Evolutionary conservation across 2,797 vertebrate genomes (phyloP).

Genomic region (Acestrorhynchus altus): DNA sequence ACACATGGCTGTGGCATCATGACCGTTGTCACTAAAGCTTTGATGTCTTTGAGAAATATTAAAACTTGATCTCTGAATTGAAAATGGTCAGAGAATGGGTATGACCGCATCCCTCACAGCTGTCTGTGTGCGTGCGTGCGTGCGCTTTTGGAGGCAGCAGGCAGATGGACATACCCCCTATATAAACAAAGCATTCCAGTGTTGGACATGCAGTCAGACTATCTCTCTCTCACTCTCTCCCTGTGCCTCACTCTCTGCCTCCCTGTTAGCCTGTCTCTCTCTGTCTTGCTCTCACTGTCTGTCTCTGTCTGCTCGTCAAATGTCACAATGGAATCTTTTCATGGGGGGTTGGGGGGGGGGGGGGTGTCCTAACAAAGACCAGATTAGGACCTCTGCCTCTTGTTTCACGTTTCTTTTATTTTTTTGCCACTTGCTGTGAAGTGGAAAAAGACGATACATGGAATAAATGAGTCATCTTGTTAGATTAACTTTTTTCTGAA

Average conservation of each 20-base stretch:
- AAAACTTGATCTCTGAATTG: no score
- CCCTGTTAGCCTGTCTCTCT: not conserved
- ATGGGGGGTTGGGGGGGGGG: conserved; percentile 36
- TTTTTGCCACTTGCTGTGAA: conserved; percentile 9
- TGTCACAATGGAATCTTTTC: conserved; percentile 61
- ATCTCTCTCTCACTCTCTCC: not conserved
- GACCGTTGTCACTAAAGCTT: no score
- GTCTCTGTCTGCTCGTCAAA: not conserved
- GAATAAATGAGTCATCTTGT: conserved; percentile 27
- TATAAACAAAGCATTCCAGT: conserved; percentile 72
- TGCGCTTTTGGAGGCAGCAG: conserved; percentile 40
- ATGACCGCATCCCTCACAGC: no score
- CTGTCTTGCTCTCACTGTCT: not conserved
- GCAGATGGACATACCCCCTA: conserved; percentile 63
- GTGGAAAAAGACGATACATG: not conserved
- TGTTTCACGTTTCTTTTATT: conserved; percentile 49
- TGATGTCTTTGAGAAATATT: no score
- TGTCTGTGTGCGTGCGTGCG: no score
- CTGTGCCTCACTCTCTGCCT: not conserved
- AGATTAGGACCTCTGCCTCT: conserved; percentile 49
- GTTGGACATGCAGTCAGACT: conserved; percentile 50
- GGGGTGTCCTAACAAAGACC: conserved; percentile 40
- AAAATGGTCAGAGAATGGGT: no score
- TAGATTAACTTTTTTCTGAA: not conserved
- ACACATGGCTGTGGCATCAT: no score